Conservation (phyloP, 2,888 invertebrate genomes). For the Lydus trimaculatus region DNA sequence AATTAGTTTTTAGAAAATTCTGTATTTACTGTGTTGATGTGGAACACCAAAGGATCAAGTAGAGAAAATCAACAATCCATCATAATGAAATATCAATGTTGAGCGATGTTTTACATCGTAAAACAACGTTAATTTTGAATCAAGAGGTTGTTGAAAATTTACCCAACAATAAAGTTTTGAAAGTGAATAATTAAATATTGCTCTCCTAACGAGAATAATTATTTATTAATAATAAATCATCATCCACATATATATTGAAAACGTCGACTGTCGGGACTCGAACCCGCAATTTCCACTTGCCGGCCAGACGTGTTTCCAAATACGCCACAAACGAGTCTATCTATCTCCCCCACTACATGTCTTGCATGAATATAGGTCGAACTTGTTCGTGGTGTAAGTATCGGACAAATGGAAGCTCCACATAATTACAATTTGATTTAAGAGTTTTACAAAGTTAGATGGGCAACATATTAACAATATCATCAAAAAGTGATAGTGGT, state of each 20-base stretch:
- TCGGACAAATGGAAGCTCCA: no score
- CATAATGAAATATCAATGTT: constrained; percentile 34
- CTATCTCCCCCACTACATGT: no score
- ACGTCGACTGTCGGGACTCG: no score
- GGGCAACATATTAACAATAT: neutral
- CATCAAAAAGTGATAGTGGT: neutral
- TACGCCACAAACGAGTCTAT: no score
- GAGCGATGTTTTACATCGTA: constrained; percentile 14
- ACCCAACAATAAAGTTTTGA: constrained; percentile 24
- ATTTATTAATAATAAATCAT: no score
- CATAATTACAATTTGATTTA: neutral
- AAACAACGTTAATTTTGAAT: constrained; percentile 27
- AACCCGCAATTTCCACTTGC: no score
- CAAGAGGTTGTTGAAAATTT: constrained; percentile 35
- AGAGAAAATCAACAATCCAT: constrained; percentile 29
- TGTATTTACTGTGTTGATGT: neutral
- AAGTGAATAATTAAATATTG: no score
- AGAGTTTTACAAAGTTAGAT: neutral
- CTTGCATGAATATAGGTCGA: no score
- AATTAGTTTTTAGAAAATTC: neutral
- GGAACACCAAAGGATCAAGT: constrained; percentile 35
- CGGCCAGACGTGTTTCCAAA: no score
- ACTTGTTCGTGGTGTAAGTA: no score
- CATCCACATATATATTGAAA: no score
- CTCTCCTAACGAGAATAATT: no score